phyloP scores from a whole-genome alignment of 1,140 invertebrate species.

The Periplaneta americana region DNA sequence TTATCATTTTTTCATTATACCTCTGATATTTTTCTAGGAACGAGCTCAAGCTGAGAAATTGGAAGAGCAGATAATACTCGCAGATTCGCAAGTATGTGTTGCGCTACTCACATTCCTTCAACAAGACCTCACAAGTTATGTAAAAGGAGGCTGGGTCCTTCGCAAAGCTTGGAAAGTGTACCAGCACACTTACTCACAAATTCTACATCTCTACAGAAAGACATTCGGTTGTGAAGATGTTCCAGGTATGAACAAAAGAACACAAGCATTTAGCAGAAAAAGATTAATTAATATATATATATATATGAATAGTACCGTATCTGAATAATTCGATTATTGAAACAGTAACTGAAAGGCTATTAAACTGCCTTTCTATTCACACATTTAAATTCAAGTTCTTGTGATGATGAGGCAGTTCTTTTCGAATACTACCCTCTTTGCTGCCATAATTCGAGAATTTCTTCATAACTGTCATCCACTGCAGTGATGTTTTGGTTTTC shows the following conservation, averaged over 20 bases:
- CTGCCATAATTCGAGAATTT: too few relatives aligned
- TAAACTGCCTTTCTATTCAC: too few relatives aligned
- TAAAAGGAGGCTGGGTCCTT: slow-evolving; percentile 65
- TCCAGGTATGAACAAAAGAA: background rate
- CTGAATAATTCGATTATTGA: too few relatives aligned
- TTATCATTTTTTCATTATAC: background rate
- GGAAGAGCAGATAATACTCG: slow-evolving; percentile 61
- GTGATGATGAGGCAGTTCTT: too few relatives aligned
- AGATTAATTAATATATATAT: too few relatives aligned
- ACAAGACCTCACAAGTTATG: slow-evolving; percentile 60
- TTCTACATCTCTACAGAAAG: slow-evolving; percentile 44
- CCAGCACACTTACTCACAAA: slow-evolving; percentile 57
- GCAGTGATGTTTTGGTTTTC: too few relatives aligned
- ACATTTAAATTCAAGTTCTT: too few relatives aligned
- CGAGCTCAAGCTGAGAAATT: slow-evolving; percentile 40
- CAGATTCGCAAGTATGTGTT: slow-evolving; percentile 59
- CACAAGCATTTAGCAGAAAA: too few relatives aligned
- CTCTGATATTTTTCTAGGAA: slow-evolving; percentile 15
- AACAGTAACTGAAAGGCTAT: too few relatives aligned
- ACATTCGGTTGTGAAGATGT: background rate
- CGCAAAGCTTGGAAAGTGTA: slow-evolving; percentile 70
- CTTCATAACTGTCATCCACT: too few relatives aligned
- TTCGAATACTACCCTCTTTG: too few relatives aligned
- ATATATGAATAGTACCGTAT: too few relatives aligned
- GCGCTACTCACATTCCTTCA: slow-evolving; percentile 58